Conservation (phyloP, 2,888 invertebrate species). For the Aspidapion aeneum region DNA sequence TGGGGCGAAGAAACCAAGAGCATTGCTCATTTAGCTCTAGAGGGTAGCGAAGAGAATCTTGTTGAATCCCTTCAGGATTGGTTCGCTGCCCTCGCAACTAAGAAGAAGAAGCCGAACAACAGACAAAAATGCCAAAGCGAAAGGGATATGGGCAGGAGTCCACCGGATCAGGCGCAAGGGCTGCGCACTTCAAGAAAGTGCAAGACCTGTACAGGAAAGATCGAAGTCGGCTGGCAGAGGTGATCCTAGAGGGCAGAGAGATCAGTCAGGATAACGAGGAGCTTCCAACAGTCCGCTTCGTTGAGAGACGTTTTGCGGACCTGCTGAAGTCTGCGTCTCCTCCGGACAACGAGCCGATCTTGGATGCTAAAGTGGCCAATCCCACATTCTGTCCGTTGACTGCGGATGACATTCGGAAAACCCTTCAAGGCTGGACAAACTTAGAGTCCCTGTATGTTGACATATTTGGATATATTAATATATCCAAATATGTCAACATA, state of each 20-base stretch:
- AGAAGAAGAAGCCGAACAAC: background rate
- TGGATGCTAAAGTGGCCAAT: background rate
- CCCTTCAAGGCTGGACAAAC: background rate
- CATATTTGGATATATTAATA: too few species aligned
- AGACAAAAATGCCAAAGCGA: background rate
- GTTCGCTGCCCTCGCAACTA: background rate
- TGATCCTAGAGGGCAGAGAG: background rate
- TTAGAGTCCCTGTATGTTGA: too few species aligned
- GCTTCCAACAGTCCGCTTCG: background rate
- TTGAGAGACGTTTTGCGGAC: background rate
- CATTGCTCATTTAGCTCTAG: background rate
- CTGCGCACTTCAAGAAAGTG: background rate
- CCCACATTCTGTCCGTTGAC: background rate
- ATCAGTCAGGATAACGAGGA: background rate
- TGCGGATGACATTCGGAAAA: background rate
- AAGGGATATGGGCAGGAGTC: background rate
- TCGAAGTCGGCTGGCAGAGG: background rate
- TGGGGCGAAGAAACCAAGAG: background rate
- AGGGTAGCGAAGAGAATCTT: background rate
- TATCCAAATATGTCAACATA: too few species aligned
- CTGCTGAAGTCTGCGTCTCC: slow-evolving; percentile 1
- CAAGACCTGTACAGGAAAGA: background rate
- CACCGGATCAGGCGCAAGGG: background rate
- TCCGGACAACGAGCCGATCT: background rate
- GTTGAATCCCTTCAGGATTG: background rate